Evolutionary conservation across 1,140 invertebrate species (phyloP), one percentile per base, ranked within the genome.

Genomic region (Uloborus diversus): DNA sequence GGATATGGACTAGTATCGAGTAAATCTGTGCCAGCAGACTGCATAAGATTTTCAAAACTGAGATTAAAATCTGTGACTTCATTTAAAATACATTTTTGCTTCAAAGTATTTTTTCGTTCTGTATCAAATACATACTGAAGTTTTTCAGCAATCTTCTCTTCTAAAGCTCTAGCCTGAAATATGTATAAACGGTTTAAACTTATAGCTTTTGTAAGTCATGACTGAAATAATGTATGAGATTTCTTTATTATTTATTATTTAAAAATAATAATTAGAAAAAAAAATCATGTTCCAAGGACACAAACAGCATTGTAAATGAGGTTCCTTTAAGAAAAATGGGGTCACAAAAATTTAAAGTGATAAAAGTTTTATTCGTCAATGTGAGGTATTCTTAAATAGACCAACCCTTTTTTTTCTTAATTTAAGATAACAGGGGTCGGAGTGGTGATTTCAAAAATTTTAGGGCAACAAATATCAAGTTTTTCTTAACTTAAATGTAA

Each of bases 81-180:
- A 78, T 65, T 51, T 23, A 78, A 30, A 14, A 78, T 65, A 27
- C 73, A 65, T n/a, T 30, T 25, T 20, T 65, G 61, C 42, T 64
- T 78, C 2, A 13, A 25, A 20, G 30, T n/a, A 28, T 11, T 3
- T 0, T 3, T 20, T 2, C 14, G 27, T 23, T 78, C 61, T n/a
- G 56, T 13, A n/a, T 78, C 9, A 3, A 65, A 13, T 4, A 78
- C 73, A 53, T 56, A 78, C 42, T 66, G 20, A 7, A 78, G 23
- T 32, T 78, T 78, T 20, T 33, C 49, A 2, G 20, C n/a, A 17
- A 66, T 25, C 20, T 64, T 64, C 30, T 78, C 73, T 27, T 66
- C 37, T 14, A 30, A 4, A 65, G 61, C 73, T 27, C 28, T 11
- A n/a, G 4, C 5, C 73, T 78, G 7, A 27, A 62, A 33, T 66